These are phyloP conservation scores for Haliclona indistincta DNA, from an alignment of 37 sponge, comb jelly and placozoan genomes.

Conservation along the genomic window DNA sequence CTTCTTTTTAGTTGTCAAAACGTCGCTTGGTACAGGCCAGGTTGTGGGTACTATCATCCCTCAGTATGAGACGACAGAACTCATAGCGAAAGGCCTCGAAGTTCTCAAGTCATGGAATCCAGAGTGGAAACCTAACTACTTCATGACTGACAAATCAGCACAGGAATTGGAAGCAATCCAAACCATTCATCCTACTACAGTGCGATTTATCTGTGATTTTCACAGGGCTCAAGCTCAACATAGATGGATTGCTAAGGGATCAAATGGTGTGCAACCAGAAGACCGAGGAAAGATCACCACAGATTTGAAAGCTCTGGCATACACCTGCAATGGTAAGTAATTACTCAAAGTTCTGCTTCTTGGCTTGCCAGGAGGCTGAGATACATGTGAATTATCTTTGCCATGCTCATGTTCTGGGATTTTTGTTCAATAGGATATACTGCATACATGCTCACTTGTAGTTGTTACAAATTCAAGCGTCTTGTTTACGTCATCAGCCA, in stretches of 20 bases:
- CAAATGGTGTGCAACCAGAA: neutral
- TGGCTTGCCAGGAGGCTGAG: too few relatives aligned
- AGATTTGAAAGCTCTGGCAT: neutral
- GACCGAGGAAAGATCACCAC: neutral
- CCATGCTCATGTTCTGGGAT: neutral
- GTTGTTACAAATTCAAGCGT: too few relatives aligned
- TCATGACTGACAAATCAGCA: conserved; percentile 26
- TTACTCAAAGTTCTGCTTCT: neutral
- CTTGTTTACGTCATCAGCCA: too few relatives aligned
- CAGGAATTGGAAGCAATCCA: neutral
- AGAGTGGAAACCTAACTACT: conserved; percentile 18
- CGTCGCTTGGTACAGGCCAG: neutral
- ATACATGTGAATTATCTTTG: neutral
- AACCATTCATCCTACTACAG: neutral
- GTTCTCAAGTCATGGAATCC: conserved; percentile 15
- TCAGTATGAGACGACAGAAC: neutral
- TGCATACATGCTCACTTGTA: too few relatives aligned
- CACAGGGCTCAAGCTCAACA: neutral
- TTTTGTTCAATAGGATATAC: too few relatives aligned
- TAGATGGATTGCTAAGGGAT: neutral
- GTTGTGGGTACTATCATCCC: neutral
- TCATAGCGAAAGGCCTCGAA: neutral
- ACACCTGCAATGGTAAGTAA: neutral
- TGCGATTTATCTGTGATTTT: neutral
- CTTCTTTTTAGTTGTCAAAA: neutral